phyloP scores from a whole-genome alignment of 2,888 invertebrate genomes.

The Eledone cirrhosa region DNA sequence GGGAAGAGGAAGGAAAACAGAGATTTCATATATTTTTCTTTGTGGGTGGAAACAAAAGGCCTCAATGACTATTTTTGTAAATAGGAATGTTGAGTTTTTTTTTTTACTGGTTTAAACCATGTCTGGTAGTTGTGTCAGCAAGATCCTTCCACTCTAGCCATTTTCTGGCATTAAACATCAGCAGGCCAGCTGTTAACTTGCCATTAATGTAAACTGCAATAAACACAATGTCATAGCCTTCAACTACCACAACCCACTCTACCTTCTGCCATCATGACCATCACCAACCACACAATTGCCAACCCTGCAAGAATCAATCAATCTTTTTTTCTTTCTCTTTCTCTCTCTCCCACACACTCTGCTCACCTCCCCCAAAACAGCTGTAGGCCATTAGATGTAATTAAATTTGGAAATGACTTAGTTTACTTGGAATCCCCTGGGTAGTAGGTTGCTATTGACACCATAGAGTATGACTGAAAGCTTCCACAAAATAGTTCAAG shows the following conservation, averaged over 20 bases:
- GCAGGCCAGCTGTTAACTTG: conserved; percentile 20
- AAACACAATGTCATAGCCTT: conserved; percentile 25
- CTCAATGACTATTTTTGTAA: neutral
- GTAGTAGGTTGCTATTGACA: conserved; percentile 11
- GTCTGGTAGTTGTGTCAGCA: conserved; percentile 7
- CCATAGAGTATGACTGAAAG: conserved; percentile 5
- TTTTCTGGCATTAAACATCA: conserved; percentile 3
- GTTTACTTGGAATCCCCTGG: conserved; percentile 3
- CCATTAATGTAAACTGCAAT: conserved; percentile 21
- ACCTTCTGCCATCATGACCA: too few relatives aligned
- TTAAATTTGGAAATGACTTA: conserved; percentile 24
- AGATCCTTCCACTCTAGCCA: neutral
- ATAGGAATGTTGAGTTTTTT: conserved; percentile 12
- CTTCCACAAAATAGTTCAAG: too few relatives aligned
- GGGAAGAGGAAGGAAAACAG: too few relatives aligned
- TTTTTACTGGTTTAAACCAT: neutral
- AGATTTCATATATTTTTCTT: too few relatives aligned
- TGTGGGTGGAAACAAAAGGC: too few relatives aligned
- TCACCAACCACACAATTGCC: too few relatives aligned
- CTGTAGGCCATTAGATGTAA: conserved; percentile 23
- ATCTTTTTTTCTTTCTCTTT: too few relatives aligned
- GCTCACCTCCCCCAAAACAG: conserved; percentile 16
- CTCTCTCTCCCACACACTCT: too few relatives aligned
- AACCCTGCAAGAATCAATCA: too few relatives aligned
- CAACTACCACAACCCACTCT: neutral